Evolutionary conservation across 2,797 vertebrate genomes (phyloP), one percentile per base, ranked within the genome.

Genomic region (Alectoris magna): DNA sequence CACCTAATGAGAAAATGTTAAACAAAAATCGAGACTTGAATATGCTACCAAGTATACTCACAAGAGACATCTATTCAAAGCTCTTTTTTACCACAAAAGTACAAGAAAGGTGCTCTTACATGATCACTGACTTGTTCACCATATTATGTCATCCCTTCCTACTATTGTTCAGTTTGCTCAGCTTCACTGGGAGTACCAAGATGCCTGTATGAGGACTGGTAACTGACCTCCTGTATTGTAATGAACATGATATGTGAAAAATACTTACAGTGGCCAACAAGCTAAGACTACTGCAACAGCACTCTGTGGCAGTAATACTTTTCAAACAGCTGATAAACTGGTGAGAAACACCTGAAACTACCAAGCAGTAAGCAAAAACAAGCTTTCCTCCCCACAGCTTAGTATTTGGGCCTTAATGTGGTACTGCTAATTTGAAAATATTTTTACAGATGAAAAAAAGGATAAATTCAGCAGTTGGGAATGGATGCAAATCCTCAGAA

Each of bases 391-490:
- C 59, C 39, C 56, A 55, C 11, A 93, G 43, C 21, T 76, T 56
- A 48, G 14, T 69, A 75, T 31, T 29, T 80, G 81, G 26, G 49
- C 46, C 22, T 88, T 59, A 59, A 1, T 19, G 26, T 43, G 26
- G n/a, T 48, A 85, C 36, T 19, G 69, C 14, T 39, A 34, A 84
- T 64, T 36, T 60, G 31, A 84, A 91, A 94, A 70, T 36, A 83
- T 12, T 87, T 94, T 62, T 85, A 27, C 29, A 90, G 75, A 93
- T 69, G 39, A 84, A 87, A 92, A 60, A 62, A 58, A 82, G 23
- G 29, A 87, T 74, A 88, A 84, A 43, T 74, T 36, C 31, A 83
- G 34, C 49, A 66, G 14, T 56, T 87, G 77, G 63, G 41, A 83
- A 87, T 70, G 43, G 39, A 72, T 59, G 29, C 0, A 0, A 83